Evolutionary conservation across 2,888 invertebrate genomes (phyloP).

Genomic region (Drosophila planitibia): DNA sequence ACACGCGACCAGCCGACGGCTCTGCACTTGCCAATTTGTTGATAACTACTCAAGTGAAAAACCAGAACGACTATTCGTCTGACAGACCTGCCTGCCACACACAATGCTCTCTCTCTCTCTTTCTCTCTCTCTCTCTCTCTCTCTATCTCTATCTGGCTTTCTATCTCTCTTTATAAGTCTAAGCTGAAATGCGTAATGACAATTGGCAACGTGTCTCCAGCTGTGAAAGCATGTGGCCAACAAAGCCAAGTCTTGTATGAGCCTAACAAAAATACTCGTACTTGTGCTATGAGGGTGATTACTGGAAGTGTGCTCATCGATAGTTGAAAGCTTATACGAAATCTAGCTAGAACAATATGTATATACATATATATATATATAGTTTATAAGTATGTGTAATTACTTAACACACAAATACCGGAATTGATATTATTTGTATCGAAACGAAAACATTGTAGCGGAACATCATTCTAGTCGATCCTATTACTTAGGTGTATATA

Average conservation of each 20-base stretch:
- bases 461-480: not conserved
- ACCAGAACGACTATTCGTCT: constrained; percentile 33
- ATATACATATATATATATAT: not conserved
- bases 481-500: not conserved
- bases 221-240: constrained; percentile 38
- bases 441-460: not conserved
- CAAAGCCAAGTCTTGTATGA: constrained; percentile 29
- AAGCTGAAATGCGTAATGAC: constrained; percentile 29
- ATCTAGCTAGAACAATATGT: not conserved
- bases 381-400: not conserved
- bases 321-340: not conserved
- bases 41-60: constrained; percentile 67
- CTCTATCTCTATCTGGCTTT: not conserved
- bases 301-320: not conserved
- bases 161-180: not conserved
- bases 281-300: not conserved
- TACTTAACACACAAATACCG: not conserved
- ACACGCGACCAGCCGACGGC: constrained; percentile 62
- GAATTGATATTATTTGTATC: not conserved
- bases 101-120: not conserved
- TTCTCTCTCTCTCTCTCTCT: not conserved
- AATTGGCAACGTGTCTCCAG: constrained; percentile 30
- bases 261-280: constrained; percentile 13
- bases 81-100: constrained; percentile 6
- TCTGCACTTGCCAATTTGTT: constrained; percentile 76